These are phyloP conservation scores for Ceratosolen solmsi DNA, from an alignment of 1,140 invertebrate species.

Conservation along the genomic window DNA sequence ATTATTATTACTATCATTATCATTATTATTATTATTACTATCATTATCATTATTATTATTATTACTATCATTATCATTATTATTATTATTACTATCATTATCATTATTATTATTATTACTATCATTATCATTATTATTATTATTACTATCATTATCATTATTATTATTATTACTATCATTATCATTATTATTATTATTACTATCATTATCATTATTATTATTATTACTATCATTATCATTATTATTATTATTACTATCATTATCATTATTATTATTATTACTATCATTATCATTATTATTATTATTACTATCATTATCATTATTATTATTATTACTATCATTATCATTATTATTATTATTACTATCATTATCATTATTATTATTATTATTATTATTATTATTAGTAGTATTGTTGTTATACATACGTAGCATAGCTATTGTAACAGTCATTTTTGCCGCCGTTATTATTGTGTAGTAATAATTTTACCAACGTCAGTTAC, in stretches of 20 bases:
- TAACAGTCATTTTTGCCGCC: slow-evolving; percentile 41
- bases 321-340: slow-evolving; percentile 31
- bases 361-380: slow-evolving; percentile 33
- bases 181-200: slow-evolving; percentile 38
- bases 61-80: slow-evolving; percentile 28
- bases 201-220: slow-evolving; percentile 32
- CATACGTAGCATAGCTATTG: slow-evolving; percentile 38
- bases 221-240: slow-evolving; percentile 28
- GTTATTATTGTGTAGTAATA: slow-evolving; percentile 34
- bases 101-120: slow-evolving; percentile 35
- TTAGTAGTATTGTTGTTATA: slow-evolving; percentile 33
- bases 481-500: slow-evolving; percentile 50
- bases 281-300: slow-evolving; percentile 24
- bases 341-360: slow-evolving; percentile 36
- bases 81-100: slow-evolving; percentile 39
- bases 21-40: slow-evolving; percentile 39
- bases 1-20: slow-evolving; percentile 28
- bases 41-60: slow-evolving; percentile 33
- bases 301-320: slow-evolving; percentile 39
- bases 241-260: slow-evolving; percentile 42
- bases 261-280: slow-evolving; percentile 34
- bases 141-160: slow-evolving; percentile 39
- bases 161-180: slow-evolving; percentile 28
- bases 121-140: slow-evolving; percentile 27
- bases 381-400: slow-evolving; percentile 30